phyloP scores from a whole-genome alignment of 2,888 invertebrate species.

The Ormyrus labotus region DNA sequence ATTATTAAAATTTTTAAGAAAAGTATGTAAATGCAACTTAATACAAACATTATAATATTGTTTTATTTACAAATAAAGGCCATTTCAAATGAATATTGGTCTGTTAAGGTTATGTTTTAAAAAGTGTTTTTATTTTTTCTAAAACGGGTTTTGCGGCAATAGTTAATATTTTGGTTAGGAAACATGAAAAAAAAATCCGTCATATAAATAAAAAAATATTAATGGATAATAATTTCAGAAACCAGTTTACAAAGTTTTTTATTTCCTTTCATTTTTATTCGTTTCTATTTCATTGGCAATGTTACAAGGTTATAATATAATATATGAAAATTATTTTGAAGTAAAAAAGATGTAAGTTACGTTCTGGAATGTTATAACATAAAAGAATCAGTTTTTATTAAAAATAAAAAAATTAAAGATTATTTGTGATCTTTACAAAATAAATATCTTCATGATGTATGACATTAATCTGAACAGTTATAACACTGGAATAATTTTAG shows the following conservation, averaged over 20 bases:
- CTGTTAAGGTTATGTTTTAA: conserved; percentile 38
- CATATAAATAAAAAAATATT: background rate
- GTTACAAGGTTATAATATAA: conserved; percentile 28
- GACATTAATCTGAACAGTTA: conserved; percentile 54
- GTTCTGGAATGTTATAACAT: background rate
- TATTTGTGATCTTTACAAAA: conserved; percentile 22
- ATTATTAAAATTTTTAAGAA: too few relatives aligned
- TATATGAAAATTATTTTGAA: conserved; percentile 16
- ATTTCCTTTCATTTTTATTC: conserved; percentile 19
- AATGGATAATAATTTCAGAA: conserved; percentile 5
- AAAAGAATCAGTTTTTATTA: conserved; percentile 9
- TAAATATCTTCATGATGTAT: conserved; percentile 45
- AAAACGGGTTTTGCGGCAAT: background rate
- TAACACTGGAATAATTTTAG: conserved; percentile 44
- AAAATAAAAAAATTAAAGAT: conserved; percentile 15
- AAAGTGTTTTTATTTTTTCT: conserved; percentile 31
- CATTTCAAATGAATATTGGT: background rate
- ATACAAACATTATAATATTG: background rate
- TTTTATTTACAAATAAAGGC: background rate
- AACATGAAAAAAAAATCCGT: background rate
- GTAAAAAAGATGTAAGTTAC: background rate
- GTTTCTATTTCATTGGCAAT: background rate
- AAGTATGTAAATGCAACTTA: too few relatives aligned
- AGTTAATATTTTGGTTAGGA: conserved; percentile 16
- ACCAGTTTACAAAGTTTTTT: conserved; percentile 6